Base-by-base conservation (phyloP, 53 echinoderm and acorn worm genomes). In the Zoroaster sp. region DNA sequence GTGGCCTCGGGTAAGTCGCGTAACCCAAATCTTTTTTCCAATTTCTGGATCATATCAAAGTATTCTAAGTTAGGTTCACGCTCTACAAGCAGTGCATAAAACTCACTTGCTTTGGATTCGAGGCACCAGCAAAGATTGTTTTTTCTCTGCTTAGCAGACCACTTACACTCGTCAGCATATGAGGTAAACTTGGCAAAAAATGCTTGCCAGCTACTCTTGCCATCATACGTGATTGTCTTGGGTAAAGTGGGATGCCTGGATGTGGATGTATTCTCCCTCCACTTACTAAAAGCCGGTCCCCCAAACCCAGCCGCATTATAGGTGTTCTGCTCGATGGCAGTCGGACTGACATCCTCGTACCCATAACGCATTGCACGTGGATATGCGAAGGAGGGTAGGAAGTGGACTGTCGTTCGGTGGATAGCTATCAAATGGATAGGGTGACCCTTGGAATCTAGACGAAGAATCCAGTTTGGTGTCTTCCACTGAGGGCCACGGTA, bases 1-100 rank as follows among this genome's bases (percentile, higher is more conserved):
- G 72, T 72, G 72, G 72, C 72, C 72, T 72, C 72, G 14, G 72
- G 72, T 72, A 72, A 40, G 72, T 72, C 72, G 40, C 38, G 72
- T 72, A 72, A 38, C n/a, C 40, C 72, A 72, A 72, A 38, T 17
- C 72, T 38, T n/a, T n/a, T n/a, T n/a, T n/a, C n/a, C n/a, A n/a
- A n/a, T n/a, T n/a, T n/a, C n/a, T n/a, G n/a, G n/a, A 72, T 72
- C 72, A 72, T 17, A 38, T 72, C 72, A 38, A 72, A 72, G 21
- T 72, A 72, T 21, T 72, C 72, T 11, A 72, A 17, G 72, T 72
- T 9, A 44, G 75, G 75, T 43, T 75, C 75, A 9, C 75, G 75
- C 75, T 75, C 75, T 5, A 44, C 10, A 5, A 44, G 5, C 44
- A 44, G 5, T 44, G 44, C 44, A 44, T 44, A 44, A 44, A 75